phyloP scores from a whole-genome alignment of 2,113 vertebrate species.

The Morone chrysops region DNA sequence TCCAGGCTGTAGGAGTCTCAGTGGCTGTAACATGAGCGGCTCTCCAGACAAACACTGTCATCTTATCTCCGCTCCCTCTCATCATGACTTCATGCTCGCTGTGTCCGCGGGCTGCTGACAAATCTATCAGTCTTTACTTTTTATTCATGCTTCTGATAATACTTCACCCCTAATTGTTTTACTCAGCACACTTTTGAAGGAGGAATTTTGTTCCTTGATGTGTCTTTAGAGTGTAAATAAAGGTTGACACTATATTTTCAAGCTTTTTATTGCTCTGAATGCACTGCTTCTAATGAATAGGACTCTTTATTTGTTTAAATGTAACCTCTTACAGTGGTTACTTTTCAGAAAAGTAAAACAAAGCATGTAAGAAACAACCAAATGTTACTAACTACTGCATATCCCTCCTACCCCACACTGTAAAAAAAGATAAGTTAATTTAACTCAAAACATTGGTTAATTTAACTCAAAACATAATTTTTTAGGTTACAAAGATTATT shows the following conservation, averaged over 20 bases:
- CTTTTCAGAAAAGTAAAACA: too few relatives aligned
- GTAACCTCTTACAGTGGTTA: too few relatives aligned
- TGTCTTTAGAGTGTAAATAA: background rate
- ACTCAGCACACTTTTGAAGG: background rate
- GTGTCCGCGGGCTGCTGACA: background rate
- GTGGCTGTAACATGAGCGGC: constrained; percentile 14
- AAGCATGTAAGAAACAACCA: too few relatives aligned
- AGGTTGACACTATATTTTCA: background rate
- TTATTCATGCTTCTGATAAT: background rate
- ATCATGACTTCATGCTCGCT: background rate
- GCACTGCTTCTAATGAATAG: background rate
- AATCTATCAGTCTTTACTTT: background rate
- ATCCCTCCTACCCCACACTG: too few relatives aligned
- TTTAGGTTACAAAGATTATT: too few relatives aligned
- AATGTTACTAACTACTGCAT: too few relatives aligned
- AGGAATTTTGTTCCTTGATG: background rate
- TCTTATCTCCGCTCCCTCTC: background rate
- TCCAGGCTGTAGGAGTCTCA: constrained; percentile 1
- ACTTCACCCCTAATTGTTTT: background rate
- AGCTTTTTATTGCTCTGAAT: background rate
- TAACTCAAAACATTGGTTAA: too few relatives aligned
- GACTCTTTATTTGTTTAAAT: too few relatives aligned
- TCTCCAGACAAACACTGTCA: background rate
- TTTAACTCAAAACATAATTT: too few relatives aligned
- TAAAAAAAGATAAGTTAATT: too few relatives aligned